Evolutionary conservation across 2,888 invertebrate species (phyloP).

Genomic region (Drosophila rubida): DNA sequence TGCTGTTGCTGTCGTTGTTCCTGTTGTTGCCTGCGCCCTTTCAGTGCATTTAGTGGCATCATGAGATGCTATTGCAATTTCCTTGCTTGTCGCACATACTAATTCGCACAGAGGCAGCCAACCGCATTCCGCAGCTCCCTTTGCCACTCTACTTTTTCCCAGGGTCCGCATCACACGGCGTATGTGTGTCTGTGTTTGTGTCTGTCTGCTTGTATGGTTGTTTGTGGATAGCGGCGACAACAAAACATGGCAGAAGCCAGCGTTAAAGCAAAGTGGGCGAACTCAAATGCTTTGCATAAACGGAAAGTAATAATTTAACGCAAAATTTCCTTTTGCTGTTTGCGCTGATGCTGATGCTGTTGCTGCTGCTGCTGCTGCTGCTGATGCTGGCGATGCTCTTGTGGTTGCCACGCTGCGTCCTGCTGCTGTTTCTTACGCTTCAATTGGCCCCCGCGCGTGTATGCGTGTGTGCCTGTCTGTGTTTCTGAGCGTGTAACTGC

Average conservation of each 20-base stretch:
- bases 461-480: conserved; percentile 21
- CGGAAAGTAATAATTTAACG: conserved; percentile 84
- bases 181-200: conserved; percentile 15
- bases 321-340: conserved; percentile 81
- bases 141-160: not conserved
- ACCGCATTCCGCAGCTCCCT: conserved; percentile 45
- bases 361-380: conserved; percentile 51
- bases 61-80: conserved; percentile 81
- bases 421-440: conserved; percentile 77
- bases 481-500: conserved; percentile 56
- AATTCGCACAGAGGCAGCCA: conserved; percentile 75
- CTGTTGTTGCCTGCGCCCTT: conserved; percentile 55
- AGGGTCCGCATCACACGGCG: conserved; percentile 2
- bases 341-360: conserved; percentile 34
- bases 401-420: conserved; percentile 32
- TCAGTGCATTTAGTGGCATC: conserved; percentile 80
- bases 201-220: conserved; percentile 14
- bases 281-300: conserved; percentile 80
- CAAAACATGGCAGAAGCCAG: conserved; percentile 56
- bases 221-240: conserved; percentile 44
- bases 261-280: conserved; percentile 65
- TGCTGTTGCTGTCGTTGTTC: conserved; percentile 27
- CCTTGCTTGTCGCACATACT: conserved; percentile 82
- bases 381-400: conserved; percentile 17
- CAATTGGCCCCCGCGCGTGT: conserved; percentile 62